Evolutionary conservation across 2,113 vertebrate species (phyloP), one percentile per base, ranked within the genome.

Genomic region (Syngnathus floridae): DNA sequence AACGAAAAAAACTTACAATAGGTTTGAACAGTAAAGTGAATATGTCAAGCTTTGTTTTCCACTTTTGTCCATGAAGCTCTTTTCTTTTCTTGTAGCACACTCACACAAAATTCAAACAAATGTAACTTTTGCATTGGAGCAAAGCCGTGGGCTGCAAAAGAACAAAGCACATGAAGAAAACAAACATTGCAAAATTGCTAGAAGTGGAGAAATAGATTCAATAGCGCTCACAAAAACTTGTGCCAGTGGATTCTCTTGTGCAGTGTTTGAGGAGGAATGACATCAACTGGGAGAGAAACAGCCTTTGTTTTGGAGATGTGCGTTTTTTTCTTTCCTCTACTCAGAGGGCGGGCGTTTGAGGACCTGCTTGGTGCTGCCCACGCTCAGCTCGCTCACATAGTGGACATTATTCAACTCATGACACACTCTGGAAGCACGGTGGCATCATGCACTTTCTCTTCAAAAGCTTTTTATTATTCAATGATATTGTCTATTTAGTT

Each of bases 391-490:
- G 22, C 36, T 40, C 74, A 49, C 67, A 87, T 78, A 83, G 62
- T 64, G 73, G 85, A 86, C 76, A 9, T 81, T 81, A 88, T 91
- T 91, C 79, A 89, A 76, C 64, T 36, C 67, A 73, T 4, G 58
- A 59, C 63, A 38, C 19, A 37, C 71, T 49, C 72, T 26, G 69
- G 13, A 22, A 37, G 67, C 73, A 54, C 14, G 58, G 45, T 62
- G 22, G 40, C 3, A 3, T 67, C 36, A 12, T 40, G 48, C 48
- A 37, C 17, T 56, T 54, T 19, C 45, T 59, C 40, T 64, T 63
- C 21, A 21, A 51, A 0, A 51, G 16, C 12, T 46, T 16, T 46
- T 17, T 4, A 46, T 46, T 13, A 16, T n/a, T n/a, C n/a, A n/a
- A n/a, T n/a, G n/a, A n/a, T 46, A 5, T 6, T 46, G 3, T 17